Conservation (phyloP, 2,888 invertebrate species). For the Notodonta ziczac region DNA sequence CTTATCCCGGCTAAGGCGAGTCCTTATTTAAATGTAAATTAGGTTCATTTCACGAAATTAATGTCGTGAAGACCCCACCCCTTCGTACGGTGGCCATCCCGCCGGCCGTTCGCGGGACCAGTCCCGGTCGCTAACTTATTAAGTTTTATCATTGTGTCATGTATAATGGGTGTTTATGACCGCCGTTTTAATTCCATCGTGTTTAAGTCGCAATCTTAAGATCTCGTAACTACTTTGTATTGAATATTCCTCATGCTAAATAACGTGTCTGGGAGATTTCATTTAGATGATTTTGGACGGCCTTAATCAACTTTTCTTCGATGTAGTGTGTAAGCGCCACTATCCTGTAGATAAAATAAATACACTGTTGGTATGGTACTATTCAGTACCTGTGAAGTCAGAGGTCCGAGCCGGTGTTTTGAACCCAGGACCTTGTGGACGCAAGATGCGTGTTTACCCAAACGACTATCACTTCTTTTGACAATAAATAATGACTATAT, state of each 20-base stretch:
- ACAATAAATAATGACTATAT: too few species aligned
- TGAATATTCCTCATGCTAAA: slow-evolving; percentile 32
- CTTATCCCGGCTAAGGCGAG: slow-evolving; percentile 84
- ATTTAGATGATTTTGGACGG: neutral
- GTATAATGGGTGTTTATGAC: slow-evolving; percentile 54
- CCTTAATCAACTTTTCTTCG: neutral
- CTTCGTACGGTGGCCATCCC: slow-evolving; percentile 63
- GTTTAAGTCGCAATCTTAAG: slow-evolving; percentile 14
- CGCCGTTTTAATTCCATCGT: slow-evolving; percentile 35
- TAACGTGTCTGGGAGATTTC: slow-evolving; percentile 7
- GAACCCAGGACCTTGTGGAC: too few species aligned
- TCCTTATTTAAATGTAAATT: slow-evolving; percentile 96
- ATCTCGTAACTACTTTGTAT: slow-evolving; percentile 30
- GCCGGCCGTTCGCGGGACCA: slow-evolving; percentile 41
- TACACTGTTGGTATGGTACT: too few species aligned
- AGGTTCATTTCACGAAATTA: slow-evolving; percentile 95
- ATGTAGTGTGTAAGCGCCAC: neutral
- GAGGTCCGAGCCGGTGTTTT: too few species aligned
- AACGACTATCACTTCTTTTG: too few species aligned
- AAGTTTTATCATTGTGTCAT: slow-evolving; percentile 61
- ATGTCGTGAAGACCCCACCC: slow-evolving; percentile 88
- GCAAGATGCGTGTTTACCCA: too few species aligned
- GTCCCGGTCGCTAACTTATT: slow-evolving; percentile 42
- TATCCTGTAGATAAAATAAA: neutral
- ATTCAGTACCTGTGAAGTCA: too few species aligned